Evolutionary conservation across 2,797 vertebrate genomes (phyloP).

Genomic region (Onychomys arenicola): DNA sequence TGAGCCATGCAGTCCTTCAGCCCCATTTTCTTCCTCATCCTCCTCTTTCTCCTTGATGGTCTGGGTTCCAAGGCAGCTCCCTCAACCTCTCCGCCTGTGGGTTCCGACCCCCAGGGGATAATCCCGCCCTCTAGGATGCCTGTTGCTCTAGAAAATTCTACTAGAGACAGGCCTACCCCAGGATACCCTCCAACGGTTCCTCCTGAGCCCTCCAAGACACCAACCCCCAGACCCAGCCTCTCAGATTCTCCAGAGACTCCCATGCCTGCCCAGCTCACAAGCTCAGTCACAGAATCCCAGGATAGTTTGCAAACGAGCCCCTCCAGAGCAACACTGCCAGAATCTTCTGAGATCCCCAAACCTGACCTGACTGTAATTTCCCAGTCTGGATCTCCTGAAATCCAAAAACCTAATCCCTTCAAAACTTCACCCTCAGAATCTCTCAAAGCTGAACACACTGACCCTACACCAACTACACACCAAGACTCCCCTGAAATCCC

Average conservation of each 20-base stretch:
- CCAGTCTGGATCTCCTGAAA: not conserved
- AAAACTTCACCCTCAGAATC: not conserved
- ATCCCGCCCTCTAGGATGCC: not conserved
- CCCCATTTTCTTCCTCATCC: conserved; percentile 39
- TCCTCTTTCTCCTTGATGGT: not conserved
- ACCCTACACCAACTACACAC: not conserved
- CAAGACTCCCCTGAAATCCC: not conserved
- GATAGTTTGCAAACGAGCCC: not conserved
- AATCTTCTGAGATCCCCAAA: not conserved
- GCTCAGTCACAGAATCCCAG: not conserved
- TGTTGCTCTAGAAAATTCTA: conserved; percentile 29
- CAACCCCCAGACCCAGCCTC: not conserved
- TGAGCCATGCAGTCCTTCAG: conserved; percentile 64
- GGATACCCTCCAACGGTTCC: not conserved
- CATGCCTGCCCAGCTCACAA: not conserved
- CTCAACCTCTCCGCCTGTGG: not conserved
- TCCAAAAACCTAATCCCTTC: not conserved
- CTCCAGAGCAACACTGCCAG: not conserved
- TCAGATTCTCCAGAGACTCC: not conserved
- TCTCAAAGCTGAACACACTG: conserved; percentile 20
- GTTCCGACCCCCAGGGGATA: not conserved
- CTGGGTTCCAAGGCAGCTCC: not conserved
- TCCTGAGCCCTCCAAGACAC: not conserved
- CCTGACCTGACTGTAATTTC: not conserved
- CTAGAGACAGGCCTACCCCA: not conserved